A percentile compares a stretch with the other conserved stretches of the same genome.
These are phyloP conservation scores for Ashinkailepas kermadecensis DNA, from an alignment of 2,888 invertebrate genomes.

Conservation along the genomic window DNA sequence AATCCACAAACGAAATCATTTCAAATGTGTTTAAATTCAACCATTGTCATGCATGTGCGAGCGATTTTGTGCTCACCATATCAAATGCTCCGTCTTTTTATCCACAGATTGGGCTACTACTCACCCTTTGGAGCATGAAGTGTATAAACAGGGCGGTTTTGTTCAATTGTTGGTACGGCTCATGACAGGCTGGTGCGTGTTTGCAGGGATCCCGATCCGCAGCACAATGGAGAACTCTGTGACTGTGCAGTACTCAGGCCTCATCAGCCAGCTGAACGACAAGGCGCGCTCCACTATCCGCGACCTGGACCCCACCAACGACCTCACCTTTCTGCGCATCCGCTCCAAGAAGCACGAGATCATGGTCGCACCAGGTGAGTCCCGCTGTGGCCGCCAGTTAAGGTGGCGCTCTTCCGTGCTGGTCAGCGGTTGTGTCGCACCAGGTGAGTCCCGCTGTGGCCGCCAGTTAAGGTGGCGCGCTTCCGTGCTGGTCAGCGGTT, in stretches of 20 bases:
- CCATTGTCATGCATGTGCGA: no score
- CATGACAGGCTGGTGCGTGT: not conserved
- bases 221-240: conserved; percentile 87
- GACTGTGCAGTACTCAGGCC: conserved; percentile 86
- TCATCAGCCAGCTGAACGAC: conserved; percentile 79
- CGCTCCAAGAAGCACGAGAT: conserved; percentile 95
- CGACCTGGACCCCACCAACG: conserved; percentile 90
- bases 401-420: not conserved
- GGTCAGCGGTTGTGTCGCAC: not conserved
- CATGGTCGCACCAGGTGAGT: conserved; percentile 74
- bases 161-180: not conserved
- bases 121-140: not conserved
- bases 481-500: no score
- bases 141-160: not conserved
- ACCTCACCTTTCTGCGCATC: conserved; percentile 85
- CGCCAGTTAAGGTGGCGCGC: no score
- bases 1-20: no score
- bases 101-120: not conserved
- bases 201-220: conserved; percentile 73
- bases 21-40: no score
- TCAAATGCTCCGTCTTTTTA: not conserved
- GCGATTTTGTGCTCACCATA: no score
- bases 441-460: no score
- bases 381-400: no score
- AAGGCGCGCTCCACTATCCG: conserved; percentile 85